A percentile compares a stretch with the other conserved stretches of the same genome.
Evolutionary conservation across 2,888 invertebrate genomes (phyloP).

Genomic region (Drosophila meridionalis): DNA sequence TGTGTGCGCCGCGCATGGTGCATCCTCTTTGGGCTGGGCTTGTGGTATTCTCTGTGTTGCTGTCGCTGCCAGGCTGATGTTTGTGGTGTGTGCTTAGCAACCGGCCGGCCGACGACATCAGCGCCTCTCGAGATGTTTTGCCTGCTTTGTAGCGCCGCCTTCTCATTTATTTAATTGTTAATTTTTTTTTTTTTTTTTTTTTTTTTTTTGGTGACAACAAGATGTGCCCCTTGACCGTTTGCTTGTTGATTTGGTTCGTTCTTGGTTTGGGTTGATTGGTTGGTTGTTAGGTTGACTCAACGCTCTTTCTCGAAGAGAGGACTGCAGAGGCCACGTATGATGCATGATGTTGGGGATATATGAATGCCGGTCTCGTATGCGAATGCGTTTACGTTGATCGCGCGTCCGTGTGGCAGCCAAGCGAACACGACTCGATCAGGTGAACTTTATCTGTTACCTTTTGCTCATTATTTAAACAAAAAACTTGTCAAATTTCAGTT

Average conservation of each 20-base stretch:
- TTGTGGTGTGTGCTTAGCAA: constrained; percentile 61
- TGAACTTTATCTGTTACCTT: constrained; percentile 44
- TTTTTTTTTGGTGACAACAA: constrained; percentile 53
- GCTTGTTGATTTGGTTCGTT: constrained; percentile 34
- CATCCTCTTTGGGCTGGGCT: constrained; percentile 34
- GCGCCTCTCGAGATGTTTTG: constrained; percentile 49
- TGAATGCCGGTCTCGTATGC: constrained; percentile 48
- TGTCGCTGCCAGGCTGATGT: constrained; percentile 62
- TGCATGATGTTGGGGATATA: constrained; percentile 85
- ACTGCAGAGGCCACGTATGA: constrained; percentile 84
- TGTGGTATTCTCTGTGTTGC: constrained; percentile 33
- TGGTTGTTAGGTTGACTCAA: constrained; percentile 33
- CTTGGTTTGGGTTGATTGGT: constrained; percentile 29
- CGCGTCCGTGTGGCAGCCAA: constrained; percentile 61
- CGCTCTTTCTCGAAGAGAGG: constrained; percentile 60
- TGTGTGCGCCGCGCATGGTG: constrained; percentile 45
- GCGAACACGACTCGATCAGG: constrained; percentile 56
- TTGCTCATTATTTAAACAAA: constrained; percentile 32
- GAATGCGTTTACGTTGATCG: constrained; percentile 51
- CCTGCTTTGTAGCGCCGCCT: constrained; percentile 70
- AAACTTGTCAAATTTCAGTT: constrained; percentile 23
- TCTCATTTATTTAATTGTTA: constrained; percentile 14
- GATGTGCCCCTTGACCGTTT: constrained; percentile 27
- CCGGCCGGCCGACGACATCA: constrained; percentile 65
- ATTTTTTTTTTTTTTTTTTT: constrained; percentile 21